Conservation (phyloP, 2,113 vertebrate species). For the Cathartes aura region DNA sequence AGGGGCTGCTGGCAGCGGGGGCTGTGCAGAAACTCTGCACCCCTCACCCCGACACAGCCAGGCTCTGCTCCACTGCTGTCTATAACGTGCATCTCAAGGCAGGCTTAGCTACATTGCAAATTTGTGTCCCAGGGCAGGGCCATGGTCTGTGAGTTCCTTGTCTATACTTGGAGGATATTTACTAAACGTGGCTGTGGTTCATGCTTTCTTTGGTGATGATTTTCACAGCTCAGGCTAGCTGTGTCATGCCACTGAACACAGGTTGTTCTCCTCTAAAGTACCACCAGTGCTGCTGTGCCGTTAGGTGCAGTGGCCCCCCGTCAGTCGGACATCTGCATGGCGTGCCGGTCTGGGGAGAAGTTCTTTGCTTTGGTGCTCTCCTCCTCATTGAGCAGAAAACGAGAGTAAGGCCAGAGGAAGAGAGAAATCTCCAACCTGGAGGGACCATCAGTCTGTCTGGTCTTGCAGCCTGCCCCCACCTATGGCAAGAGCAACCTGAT, state of each 20-base stretch:
- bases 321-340: fast-evolving
- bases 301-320: fast-evolving
- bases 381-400: not conserved
- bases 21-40: not conserved
- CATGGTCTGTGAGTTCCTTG: not conserved
- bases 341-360: not conserved
- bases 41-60: not conserved
- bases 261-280: not conserved
- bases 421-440: not conserved
- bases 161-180: not conserved
- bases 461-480: not conserved
- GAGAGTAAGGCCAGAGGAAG: not conserved
- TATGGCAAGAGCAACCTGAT: not conserved
- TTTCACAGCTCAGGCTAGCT: not conserved
- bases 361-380: not conserved
- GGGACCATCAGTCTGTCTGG: not conserved
- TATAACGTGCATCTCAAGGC: not conserved
- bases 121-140: not conserved
- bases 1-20: not conserved
- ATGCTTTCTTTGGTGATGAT: not conserved
- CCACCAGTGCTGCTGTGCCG: not conserved
- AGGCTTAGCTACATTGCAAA: not conserved
- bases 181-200: not conserved
- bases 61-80: not conserved
- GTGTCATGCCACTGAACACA: fast-evolving